Conservation (phyloP, 2,888 invertebrate genomes). For the Troides oblongomaculatus region DNA sequence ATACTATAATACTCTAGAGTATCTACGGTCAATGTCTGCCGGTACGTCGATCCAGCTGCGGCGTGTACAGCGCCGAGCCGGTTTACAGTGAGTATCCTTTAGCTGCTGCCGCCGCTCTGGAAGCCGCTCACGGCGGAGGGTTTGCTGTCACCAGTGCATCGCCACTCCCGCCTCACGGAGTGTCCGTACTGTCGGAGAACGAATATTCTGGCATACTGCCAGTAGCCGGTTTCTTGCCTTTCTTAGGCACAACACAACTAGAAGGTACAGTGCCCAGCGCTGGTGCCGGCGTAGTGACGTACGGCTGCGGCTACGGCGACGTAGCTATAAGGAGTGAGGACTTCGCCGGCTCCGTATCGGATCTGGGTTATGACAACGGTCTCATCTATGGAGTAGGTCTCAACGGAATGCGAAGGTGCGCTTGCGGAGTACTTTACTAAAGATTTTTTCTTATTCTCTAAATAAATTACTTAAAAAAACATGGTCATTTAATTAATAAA, state of each 20-base stretch:
- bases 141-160: conserved; percentile 17
- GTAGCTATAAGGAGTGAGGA: conserved; percentile 31
- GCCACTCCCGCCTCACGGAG: conserved; percentile 9
- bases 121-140: conserved; percentile 17
- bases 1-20: conserved; percentile 1
- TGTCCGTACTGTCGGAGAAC: conserved; percentile 37
- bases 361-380: neutral
- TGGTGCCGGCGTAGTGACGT: conserved; percentile 33
- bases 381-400: neutral
- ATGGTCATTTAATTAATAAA: too few relatives aligned
- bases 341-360: neutral
- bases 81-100: neutral
- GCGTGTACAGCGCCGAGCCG: neutral
- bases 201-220: conserved; percentile 39
- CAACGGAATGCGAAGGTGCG: conserved; percentile 11
- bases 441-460: too few relatives aligned
- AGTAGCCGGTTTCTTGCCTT: conserved; percentile 37
- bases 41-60: neutral
- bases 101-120: neutral
- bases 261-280: conserved; percentile 32
- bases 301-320: conserved; percentile 34
- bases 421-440: neutral
- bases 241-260: conserved; percentile 35
- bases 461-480: too few relatives aligned
- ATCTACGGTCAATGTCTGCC: neutral